These are phyloP conservation scores for Electrophaes corylata DNA, from an alignment of 2,888 invertebrate genomes.

Conservation along the genomic window DNA sequence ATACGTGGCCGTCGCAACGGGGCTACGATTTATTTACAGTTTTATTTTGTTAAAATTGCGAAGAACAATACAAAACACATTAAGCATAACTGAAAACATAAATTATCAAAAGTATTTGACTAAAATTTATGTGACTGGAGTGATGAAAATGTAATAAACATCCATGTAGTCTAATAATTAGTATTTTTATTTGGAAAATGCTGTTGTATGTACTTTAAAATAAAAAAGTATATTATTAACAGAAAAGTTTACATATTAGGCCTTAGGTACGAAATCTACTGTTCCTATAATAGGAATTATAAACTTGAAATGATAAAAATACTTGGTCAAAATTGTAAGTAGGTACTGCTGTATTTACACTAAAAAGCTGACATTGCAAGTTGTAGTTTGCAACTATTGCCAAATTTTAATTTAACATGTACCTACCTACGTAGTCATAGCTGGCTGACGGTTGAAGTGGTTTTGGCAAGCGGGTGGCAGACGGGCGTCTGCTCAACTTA, in stretches of 20 bases:
- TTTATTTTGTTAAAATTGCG: slow-evolving; percentile 42
- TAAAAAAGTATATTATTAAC: background rate
- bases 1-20: slow-evolving; percentile 49
- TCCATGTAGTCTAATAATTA: slow-evolving; percentile 23
- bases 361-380: slow-evolving; percentile 54
- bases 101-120: slow-evolving; percentile 19
- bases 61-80: slow-evolving; percentile 22
- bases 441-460: slow-evolving; percentile 69
- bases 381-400: slow-evolving; percentile 56
- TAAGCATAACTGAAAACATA: slow-evolving; percentile 21
- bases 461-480: slow-evolving; percentile 73
- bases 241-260: no score
- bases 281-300: background rate
- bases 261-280: background rate
- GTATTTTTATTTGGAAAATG: slow-evolving; percentile 31
- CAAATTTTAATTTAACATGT: slow-evolving; percentile 68
- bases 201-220: background rate
- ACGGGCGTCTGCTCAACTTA: slow-evolving; percentile 68
- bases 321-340: background rate
- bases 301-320: background rate
- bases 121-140: slow-evolving; percentile 8
- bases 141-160: slow-evolving; percentile 33
- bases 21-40: slow-evolving; percentile 43
- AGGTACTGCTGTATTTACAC: background rate
- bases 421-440: slow-evolving; percentile 44